A percentile compares a stretch with the other conserved stretches of the same genome.
phyloP scores from a whole-genome alignment of 2,113 vertebrate genomes.

The Festucalex cinctus region DNA sequence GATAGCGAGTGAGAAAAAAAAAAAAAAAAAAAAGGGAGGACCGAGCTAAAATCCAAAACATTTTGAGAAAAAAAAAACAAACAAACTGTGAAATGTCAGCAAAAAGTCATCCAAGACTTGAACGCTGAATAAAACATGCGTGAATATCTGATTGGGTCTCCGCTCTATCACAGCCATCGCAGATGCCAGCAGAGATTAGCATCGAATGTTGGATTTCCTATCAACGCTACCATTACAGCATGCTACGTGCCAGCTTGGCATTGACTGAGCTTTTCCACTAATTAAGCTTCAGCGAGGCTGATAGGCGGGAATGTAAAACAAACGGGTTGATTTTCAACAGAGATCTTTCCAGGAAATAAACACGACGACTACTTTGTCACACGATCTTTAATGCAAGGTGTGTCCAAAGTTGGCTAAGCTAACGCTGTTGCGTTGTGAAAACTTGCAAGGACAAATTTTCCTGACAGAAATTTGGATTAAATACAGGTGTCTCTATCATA shows the following conservation, averaged over 20 bases:
- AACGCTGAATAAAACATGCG: constrained; percentile 6
- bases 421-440: too few relatives aligned
- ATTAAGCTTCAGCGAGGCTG: constrained; percentile 8
- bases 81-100: constrained; percentile 2
- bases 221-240: not conserved
- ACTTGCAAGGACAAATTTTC: too few relatives aligned
- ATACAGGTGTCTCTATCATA: too few relatives aligned
- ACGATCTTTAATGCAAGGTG: not conserved
- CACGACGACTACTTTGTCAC: not conserved
- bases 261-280: not conserved
- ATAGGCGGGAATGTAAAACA: constrained; percentile 13
- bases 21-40: not conserved
- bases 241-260: not conserved
- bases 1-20: not conserved
- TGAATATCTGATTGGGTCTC: not conserved
- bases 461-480: too few relatives aligned
- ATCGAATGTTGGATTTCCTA: constrained; percentile 1
- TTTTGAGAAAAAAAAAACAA: too few relatives aligned
- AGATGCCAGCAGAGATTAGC: not conserved
- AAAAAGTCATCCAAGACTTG: not conserved
- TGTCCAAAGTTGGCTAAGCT: not conserved
- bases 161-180: not conserved
- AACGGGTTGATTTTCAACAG: not conserved
- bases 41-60: not conserved
- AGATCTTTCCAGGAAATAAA: not conserved